Evolutionary conservation across 2,888 invertebrate genomes (phyloP).

Genomic region (Drosophila birchii): DNA sequence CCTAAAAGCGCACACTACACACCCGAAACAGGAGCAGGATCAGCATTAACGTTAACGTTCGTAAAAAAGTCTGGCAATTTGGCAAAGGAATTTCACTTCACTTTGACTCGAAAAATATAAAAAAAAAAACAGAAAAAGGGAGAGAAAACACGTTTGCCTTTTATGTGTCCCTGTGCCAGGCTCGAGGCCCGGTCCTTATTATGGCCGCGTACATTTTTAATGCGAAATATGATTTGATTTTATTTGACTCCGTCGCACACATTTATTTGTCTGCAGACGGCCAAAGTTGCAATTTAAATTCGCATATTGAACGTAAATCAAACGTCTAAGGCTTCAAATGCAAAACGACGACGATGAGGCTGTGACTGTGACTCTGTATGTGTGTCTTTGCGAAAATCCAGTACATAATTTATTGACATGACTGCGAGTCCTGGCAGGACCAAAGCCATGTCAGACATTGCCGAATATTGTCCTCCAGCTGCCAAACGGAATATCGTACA

Average conservation of each 20-base stretch:
- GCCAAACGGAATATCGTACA: slow-evolving; percentile 49
- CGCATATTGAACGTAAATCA: slow-evolving; percentile 76
- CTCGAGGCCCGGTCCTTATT: slow-evolving; percentile 54
- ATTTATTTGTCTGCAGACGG: slow-evolving; percentile 55
- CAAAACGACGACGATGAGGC: slow-evolving; percentile 29
- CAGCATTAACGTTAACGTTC: slow-evolving; percentile 13
- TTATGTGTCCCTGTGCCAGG: slow-evolving; percentile 52
- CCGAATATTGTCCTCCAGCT: slow-evolving; percentile 55
- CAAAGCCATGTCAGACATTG: slow-evolving; percentile 45
- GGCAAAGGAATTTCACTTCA: slow-evolving; percentile 62
- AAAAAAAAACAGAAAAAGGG: neutral
- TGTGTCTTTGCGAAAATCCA: slow-evolving; percentile 62
- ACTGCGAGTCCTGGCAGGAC: slow-evolving; percentile 56
- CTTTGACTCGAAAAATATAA: slow-evolving; percentile 32
- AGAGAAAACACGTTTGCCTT: slow-evolving; percentile 35
- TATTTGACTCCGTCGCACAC: slow-evolving; percentile 56
- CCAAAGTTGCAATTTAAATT: slow-evolving; percentile 68
- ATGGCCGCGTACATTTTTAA: slow-evolving; percentile 70
- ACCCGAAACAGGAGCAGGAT: slow-evolving; percentile 48
- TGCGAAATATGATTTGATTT: slow-evolving; percentile 78
- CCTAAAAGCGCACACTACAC: slow-evolving; percentile 65
- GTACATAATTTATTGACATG: slow-evolving; percentile 77
- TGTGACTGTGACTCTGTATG: slow-evolving; percentile 12
- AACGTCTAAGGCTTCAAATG: slow-evolving; percentile 65
- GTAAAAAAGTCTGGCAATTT: slow-evolving; percentile 56